phyloP scores from a whole-genome alignment of 2,113 vertebrate species.

The Alethe castanea region DNA sequence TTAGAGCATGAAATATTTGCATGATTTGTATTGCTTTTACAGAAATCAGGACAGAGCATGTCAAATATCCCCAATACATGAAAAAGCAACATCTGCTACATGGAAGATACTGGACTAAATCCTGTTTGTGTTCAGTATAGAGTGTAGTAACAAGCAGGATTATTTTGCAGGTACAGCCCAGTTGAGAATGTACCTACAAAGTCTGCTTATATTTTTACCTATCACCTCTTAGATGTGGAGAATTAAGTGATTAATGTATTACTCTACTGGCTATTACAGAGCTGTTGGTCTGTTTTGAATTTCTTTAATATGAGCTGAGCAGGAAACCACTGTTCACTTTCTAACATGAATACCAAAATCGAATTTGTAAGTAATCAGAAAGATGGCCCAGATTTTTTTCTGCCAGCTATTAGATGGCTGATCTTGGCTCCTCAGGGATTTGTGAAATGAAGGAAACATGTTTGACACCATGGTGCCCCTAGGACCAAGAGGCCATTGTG shows the following conservation, averaged over 20 bases:
- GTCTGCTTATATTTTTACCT: background rate
- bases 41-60: slow-evolving; percentile 32
- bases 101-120: background rate
- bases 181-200: background rate
- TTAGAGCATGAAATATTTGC: slow-evolving; percentile 57
- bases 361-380: background rate
- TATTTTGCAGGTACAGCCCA: background rate
- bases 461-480: too few species aligned
- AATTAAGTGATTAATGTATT: slow-evolving; percentile 30
- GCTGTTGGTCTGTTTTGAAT: background rate
- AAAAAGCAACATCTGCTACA: background rate
- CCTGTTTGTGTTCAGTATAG: background rate
- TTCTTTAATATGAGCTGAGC: background rate
- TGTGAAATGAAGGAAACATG: too few species aligned
- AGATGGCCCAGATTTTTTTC: background rate
- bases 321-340: background rate
- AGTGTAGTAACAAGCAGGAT: background rate
- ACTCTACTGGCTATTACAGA: background rate
- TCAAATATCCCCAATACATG: slow-evolving; percentile 9
- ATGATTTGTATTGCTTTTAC: slow-evolving; percentile 51
- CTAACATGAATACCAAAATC: slow-evolving; percentile 6
- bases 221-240: background rate
- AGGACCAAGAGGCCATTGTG: too few species aligned
- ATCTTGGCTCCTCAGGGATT: too few species aligned
- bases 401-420: background rate